Evolutionary conservation across 2,888 invertebrate species (phyloP), one percentile per base, ranked within the genome.

Genomic region (Anorthoa munda): DNA sequence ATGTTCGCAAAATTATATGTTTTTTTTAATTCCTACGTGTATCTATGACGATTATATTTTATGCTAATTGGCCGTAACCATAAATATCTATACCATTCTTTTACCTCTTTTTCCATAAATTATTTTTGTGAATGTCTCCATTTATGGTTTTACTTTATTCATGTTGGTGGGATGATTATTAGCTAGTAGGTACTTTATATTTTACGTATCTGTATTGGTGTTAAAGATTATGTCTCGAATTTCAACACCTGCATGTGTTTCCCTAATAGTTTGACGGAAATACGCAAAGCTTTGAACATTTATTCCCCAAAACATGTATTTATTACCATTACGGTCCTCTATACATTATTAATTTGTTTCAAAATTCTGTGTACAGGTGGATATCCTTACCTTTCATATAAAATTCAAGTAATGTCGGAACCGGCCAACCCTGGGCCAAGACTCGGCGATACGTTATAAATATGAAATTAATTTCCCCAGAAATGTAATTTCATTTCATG

Each of bases 391-490:
- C 53, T 59, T 67, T 75, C 67, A 86, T 83, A 75, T 72, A 83
- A 75, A 78, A 81, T 84, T 84, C 53, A 79, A 56, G 65, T 46
- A 55, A 73, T 83, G 83, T 75, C 45, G 59, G 26, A 53, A 26
- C 61, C 64, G 26, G 58, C 66, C 13, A 56, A 61, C 48, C 61
- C 23, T 7, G 48, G 50, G 26, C 21, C 48, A 56, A 64, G 63
- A n/a, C 17, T 56, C 26, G 23, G 48, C 58, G 65, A 73, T 70
- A 76, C 31, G 51, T 65, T 63, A 82, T 71, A 84, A 77, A 83
- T 74, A 67, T 53, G 39, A 72, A 79, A 85, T 80, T 65, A 59
- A 63, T 66, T 61, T 67, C 55, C 48, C 21, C 67, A 60, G 53
- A 63, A 70, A 68, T 23, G n/a, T 66, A 21, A 70, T 71, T 66